phyloP scores from a whole-genome alignment of 2,888 invertebrate genomes.

The Cheilosia impressa region DNA sequence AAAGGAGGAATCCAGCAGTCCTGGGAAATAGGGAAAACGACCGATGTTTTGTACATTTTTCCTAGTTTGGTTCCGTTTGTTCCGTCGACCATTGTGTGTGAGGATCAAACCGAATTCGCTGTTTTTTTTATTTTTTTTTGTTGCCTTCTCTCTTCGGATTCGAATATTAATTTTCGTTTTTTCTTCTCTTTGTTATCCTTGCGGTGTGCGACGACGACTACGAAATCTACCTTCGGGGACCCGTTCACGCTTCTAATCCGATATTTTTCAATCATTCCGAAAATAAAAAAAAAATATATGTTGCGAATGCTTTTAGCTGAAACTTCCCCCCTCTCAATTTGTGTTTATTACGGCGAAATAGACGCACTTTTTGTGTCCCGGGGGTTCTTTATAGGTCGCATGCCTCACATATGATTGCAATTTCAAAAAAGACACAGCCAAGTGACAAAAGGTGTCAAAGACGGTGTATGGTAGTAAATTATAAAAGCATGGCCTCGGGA shows the following conservation, averaged over 20 bases:
- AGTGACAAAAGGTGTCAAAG: slow-evolving; percentile 38
- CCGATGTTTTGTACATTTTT: slow-evolving; percentile 52
- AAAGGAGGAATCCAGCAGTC: slow-evolving; percentile 15
- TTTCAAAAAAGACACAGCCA: slow-evolving; percentile 19
- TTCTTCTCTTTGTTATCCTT: slow-evolving; percentile 47
- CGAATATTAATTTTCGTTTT: slow-evolving; percentile 65
- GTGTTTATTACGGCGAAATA: slow-evolving; percentile 48
- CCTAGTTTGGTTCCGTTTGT: slow-evolving; percentile 17
- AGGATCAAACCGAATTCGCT: slow-evolving; percentile 49
- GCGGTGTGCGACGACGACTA: slow-evolving; percentile 26
- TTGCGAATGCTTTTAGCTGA: slow-evolving; percentile 37
- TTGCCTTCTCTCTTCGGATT: slow-evolving; percentile 5
- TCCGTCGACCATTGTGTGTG: slow-evolving; percentile 33
- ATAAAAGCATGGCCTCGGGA: slow-evolving; percentile 21
- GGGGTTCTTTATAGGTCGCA: slow-evolving; percentile 35
- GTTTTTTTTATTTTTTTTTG: slow-evolving; percentile 10
- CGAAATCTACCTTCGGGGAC: slow-evolving; percentile 48
- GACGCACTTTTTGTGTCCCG: slow-evolving; percentile 24
- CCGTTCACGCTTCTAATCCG: slow-evolving; percentile 56
- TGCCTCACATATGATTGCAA: slow-evolving; percentile 31
- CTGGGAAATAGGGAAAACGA: slow-evolving; percentile 63
- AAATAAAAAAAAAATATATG: slow-evolving; percentile 4
- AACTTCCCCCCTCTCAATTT: not conserved
- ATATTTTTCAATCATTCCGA: slow-evolving; percentile 70
- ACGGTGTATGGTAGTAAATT: slow-evolving; percentile 31